Percentiles rank a stretch among this genome's conserved stretches.
Conservation (phyloP, 2,888 invertebrate genomes). For the Oeneis ivallda region DNA sequence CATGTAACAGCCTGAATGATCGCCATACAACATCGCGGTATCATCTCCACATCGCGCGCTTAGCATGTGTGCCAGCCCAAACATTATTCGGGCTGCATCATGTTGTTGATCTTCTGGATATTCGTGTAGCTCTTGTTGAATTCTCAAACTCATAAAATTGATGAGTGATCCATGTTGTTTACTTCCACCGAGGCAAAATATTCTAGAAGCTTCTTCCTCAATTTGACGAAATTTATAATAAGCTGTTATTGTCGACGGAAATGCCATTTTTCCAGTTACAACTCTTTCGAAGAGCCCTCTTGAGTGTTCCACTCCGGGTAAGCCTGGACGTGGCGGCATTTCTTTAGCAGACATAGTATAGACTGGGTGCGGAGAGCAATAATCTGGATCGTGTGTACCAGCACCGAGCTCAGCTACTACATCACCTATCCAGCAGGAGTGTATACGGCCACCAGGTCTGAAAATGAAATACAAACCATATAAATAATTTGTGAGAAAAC, state of each 20-base stretch:
- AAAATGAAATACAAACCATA: not conserved
- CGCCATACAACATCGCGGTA: conserved; percentile 66
- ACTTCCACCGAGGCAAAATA: conserved; percentile 82
- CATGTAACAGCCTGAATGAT: conserved; percentile 70
- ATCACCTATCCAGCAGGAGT: conserved; percentile 89
- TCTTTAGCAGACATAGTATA: conserved; percentile 84
- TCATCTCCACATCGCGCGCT: conserved; percentile 86
- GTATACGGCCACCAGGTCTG: conserved; percentile 89
- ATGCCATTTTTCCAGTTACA: conserved; percentile 83
- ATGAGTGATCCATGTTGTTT: conserved; percentile 84
- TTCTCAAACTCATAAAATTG: conserved; percentile 84
- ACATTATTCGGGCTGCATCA: conserved; percentile 85
- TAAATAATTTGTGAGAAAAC: not conserved
- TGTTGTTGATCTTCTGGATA: conserved; percentile 85
- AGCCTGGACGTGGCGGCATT: conserved; percentile 80
- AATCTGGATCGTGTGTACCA: conserved; percentile 82
- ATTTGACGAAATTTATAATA: conserved; percentile 85
- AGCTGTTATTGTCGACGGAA: conserved; percentile 82
- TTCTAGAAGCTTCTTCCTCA: conserved; percentile 83
- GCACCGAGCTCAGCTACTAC: conserved; percentile 89
- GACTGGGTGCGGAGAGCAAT: conserved; percentile 75
- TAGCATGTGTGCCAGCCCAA: conserved; percentile 83
- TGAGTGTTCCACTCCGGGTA: conserved; percentile 74
- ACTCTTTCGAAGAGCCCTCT: conserved; percentile 84
- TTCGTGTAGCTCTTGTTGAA: conserved; percentile 85